phyloP scores from a whole-genome alignment of 2,888 invertebrate genomes.

The Apodemia duryi region DNA sequence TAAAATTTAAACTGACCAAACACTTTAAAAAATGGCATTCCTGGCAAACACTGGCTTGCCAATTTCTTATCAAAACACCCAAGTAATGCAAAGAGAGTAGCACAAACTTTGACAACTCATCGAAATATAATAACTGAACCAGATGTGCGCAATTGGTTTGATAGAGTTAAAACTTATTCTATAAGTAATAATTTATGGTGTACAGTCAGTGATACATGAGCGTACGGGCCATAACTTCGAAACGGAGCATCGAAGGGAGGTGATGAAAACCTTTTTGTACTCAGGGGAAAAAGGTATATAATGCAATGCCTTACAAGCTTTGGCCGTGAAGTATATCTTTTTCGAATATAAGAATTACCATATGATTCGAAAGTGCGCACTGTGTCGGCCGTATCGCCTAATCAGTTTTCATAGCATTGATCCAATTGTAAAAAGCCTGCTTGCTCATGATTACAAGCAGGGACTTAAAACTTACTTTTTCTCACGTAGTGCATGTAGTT shows the following conservation, averaged over 20 bases:
- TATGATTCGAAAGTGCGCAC: not conserved
- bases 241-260: conserved; percentile 1
- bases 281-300: conserved; percentile 8
- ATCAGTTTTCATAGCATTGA: conserved; percentile 10
- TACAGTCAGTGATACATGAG: conserved; percentile 10
- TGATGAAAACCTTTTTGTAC: conserved; percentile 11
- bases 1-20: conserved; percentile 31
- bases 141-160: conserved; percentile 20
- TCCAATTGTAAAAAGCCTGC: conserved; percentile 8
- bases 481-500: conserved; percentile 7
- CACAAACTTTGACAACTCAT: conserved; percentile 2
- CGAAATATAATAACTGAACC: conserved; percentile 14
- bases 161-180: conserved; percentile 15
- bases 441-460: conserved; percentile 9
- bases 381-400: conserved; percentile 9
- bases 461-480: conserved; percentile 7
- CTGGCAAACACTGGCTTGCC: conserved; percentile 33
- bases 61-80: conserved; percentile 16
- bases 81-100: not conserved
- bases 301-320: conserved; percentile 7
- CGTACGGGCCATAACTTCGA: conserved; percentile 10
- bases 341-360: conserved; percentile 7
- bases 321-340: not conserved
- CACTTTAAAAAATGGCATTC: conserved; percentile 35
- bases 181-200: conserved; percentile 8